These are phyloP conservation scores for Dolomedes plantarius DNA, from an alignment of 2,888 invertebrate genomes.

Conservation along the genomic window DNA sequence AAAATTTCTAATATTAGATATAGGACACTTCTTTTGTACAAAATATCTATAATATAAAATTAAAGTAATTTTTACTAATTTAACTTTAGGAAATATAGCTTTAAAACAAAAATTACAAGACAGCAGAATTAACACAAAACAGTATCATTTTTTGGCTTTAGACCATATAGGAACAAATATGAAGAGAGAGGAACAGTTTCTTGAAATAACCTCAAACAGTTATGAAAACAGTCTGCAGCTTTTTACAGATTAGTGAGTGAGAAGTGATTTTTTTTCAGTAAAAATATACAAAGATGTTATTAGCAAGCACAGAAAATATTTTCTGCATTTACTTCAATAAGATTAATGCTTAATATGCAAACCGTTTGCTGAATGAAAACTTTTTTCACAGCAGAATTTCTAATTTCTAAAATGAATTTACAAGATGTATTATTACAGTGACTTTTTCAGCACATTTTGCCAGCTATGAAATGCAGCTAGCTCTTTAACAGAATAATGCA, in stretches of 20 bases:
- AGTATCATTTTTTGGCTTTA: too few relatives aligned
- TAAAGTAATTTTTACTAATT: too few relatives aligned
- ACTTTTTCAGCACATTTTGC: conserved; percentile 27
- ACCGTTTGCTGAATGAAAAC: neutral
- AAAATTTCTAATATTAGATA: too few relatives aligned
- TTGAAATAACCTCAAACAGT: neutral
- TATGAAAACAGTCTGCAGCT: too few relatives aligned
- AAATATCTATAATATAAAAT: too few relatives aligned
- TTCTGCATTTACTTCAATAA: neutral
- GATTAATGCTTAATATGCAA: neutral
- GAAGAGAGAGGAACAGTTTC: neutral
- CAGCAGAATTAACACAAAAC: too few relatives aligned
- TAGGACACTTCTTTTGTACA: too few relatives aligned
- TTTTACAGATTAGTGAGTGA: too few relatives aligned
- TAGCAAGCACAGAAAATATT: neutral
- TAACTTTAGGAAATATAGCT: too few relatives aligned
- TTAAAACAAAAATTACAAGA: too few relatives aligned
- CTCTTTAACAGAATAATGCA: neutral
- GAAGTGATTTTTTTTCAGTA: too few relatives aligned
- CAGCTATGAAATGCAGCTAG: neutral
- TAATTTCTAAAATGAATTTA: conserved; percentile 55
- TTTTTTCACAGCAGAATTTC: conserved; percentile 6
- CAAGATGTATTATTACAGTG: conserved; percentile 68
- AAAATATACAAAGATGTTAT: conserved; percentile 1
- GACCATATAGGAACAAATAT: neutral